Base-by-base conservation (phyloP, 2,888 invertebrate species). In the Pyrrhosoma nymphula region DNA sequence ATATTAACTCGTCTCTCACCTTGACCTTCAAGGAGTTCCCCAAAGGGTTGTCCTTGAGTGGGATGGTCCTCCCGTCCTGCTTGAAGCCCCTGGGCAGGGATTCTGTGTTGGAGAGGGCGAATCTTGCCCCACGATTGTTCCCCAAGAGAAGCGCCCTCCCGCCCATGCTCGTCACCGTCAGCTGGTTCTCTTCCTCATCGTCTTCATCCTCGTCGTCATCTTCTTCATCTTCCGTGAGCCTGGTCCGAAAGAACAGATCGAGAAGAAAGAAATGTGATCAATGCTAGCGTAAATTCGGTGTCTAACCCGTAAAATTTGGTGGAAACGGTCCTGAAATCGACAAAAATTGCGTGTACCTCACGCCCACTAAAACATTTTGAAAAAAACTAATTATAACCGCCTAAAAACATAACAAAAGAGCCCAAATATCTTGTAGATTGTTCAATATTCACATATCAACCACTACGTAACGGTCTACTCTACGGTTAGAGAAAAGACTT, bases 91-190 rank as follows among this genome's bases (percentile, higher is more conserved):
- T 93, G 69, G 93, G 93, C 39, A 93, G 47, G 69, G 93, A 93
- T 47, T 93, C 93, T 47, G 93, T 93, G 26, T 63, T 55, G 60
- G 93, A 93, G 63, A 93, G 39, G 47, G 93, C 93, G 93, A 93
- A 93, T 6, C 93, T 69, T n/a, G 93, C 93, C 10, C 93, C 93
- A 23, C 93, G 69, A 69, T 35, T 93, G 55, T 35, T 93, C 4
- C 93, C 93, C n/a, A 93, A n/a, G 0, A 93, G 55, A 16, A 93
- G 93, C 1, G 93, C 93, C 47, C 93, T 93, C 47, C 89, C 89
- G 30, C 90, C 90, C 88, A 95, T 95, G 39, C 95, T 95, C 63
- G 95, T 95, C 89, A 95, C 95, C n/a, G 95, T 95, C 69, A 95
- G 39, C 35, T 95, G 95, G 88, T 95, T 95, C 63, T 95, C 95